These are phyloP conservation scores for Verasper variegatus DNA, from an alignment of 2,113 vertebrate genomes.

Conservation along the genomic window DNA sequence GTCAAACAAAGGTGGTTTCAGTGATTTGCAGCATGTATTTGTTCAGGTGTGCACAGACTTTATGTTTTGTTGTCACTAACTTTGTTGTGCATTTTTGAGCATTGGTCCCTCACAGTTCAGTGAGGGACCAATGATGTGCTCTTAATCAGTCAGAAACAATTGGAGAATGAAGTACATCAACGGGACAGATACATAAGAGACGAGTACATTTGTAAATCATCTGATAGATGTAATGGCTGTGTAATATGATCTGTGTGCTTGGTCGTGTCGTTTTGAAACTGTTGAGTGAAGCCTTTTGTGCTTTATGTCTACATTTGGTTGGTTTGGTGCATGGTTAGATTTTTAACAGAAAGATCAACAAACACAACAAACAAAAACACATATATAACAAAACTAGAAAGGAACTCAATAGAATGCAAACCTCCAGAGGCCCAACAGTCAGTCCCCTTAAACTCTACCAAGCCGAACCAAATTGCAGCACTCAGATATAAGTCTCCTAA, in stretches of 20 bases:
- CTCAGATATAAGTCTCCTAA: too few relatives aligned
- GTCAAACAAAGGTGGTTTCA: conserved; percentile 34
- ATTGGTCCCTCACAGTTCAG: too few relatives aligned
- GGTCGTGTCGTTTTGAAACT: not conserved
- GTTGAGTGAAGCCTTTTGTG: not conserved
- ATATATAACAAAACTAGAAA: too few relatives aligned
- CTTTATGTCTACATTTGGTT: not conserved
- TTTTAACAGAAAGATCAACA: not conserved
- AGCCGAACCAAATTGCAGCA: too few relatives aligned
- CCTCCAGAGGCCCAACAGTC: too few relatives aligned
- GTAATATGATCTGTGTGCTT: not conserved
- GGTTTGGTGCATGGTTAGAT: not conserved
- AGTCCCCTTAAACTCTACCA: too few relatives aligned
- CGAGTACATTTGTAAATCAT: not conserved
- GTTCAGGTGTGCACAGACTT: conserved; percentile 17
- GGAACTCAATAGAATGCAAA: too few relatives aligned
- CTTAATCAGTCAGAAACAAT: not conserved
- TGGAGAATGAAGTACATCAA: not conserved
- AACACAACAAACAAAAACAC: too few relatives aligned
- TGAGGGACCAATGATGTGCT: not conserved
- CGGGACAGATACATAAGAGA: not conserved
- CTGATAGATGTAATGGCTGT: not conserved
- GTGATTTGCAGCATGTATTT: conserved; percentile 24
- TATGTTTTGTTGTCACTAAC: not conserved
- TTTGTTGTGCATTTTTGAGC: too few relatives aligned